Evolutionary conservation across 2,888 invertebrate species (phyloP).

Genomic region (Corythucha ciliata): DNA sequence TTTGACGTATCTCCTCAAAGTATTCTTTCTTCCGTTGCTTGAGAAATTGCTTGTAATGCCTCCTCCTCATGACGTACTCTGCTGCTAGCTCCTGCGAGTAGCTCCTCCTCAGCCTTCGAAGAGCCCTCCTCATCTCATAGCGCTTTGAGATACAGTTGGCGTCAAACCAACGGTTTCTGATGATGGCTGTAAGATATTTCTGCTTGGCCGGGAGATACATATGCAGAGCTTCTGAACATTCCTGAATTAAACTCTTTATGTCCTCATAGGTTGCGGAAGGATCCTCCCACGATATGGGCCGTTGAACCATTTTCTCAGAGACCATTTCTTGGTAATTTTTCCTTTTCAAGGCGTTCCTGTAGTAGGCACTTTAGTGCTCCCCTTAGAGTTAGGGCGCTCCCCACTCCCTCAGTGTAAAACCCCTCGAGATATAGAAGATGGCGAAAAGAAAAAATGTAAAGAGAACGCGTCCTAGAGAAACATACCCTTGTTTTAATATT

Average conservation of each 20-base stretch:
- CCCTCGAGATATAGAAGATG: too few species aligned
- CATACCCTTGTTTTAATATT: too few species aligned
- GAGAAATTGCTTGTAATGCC: constrained; percentile 3
- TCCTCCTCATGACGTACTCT: background rate
- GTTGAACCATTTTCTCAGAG: too few species aligned
- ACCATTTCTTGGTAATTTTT: too few species aligned
- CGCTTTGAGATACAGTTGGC: background rate
- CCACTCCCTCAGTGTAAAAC: too few species aligned
- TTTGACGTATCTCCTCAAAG: background rate
- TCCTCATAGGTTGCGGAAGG: background rate
- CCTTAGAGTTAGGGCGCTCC: too few species aligned
- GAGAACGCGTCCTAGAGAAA: too few species aligned
- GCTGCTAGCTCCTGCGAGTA: background rate
- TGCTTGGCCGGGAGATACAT: background rate
- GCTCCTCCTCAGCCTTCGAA: background rate
- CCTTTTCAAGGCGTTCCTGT: too few species aligned
- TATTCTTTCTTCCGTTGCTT: background rate
- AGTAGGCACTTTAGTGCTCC: too few species aligned
- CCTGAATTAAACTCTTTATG: background rate
- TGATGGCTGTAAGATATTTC: background rate
- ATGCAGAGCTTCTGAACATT: constrained; percentile 1
- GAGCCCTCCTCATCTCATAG: background rate
- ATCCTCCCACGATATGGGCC: too few species aligned
- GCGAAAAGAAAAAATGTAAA: too few species aligned
- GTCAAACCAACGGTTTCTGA: constrained; percentile 6